Conservation (phyloP, 2,113 vertebrate species). For the Microtus ochrogaster region DNA sequence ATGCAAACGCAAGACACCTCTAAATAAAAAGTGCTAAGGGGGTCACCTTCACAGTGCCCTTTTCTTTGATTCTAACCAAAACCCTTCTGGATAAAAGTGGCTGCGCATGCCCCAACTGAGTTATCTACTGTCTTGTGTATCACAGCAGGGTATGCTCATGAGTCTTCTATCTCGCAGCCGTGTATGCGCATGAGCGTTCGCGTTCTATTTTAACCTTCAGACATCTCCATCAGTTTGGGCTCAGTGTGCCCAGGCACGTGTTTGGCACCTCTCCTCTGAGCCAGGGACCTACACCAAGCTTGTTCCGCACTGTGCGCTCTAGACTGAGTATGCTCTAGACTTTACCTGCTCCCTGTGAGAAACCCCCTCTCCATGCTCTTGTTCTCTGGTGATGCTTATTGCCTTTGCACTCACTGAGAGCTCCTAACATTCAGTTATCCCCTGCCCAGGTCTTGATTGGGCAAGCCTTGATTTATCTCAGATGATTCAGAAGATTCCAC, state of each 20-base stretch:
- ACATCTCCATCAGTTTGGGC: not conserved
- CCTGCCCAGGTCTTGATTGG: not conserved
- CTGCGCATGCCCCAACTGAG: not conserved
- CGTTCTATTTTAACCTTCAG: not conserved
- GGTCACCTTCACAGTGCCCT: not conserved
- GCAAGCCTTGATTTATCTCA: not conserved
- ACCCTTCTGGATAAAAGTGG: not conserved
- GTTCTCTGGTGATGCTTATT: not conserved
- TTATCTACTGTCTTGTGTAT: not conserved
- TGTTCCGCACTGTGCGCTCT: not conserved
- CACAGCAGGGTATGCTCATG: too few relatives aligned
- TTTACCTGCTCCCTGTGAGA: not conserved
- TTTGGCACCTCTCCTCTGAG: not conserved
- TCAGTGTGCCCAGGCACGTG: not conserved
- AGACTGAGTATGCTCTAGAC: not conserved
- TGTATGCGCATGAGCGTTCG: too few relatives aligned
- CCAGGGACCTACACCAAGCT: not conserved
- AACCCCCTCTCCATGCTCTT: too few relatives aligned
- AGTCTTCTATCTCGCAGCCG: not conserved
- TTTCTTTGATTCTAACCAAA: not conserved
- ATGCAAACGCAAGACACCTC: not conserved
- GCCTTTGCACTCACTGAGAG: not conserved
- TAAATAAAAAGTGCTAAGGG: not conserved
- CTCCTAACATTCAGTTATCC: not conserved
- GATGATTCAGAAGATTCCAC: not conserved